Evolutionary conservation across 2,797 vertebrate species (phyloP), one percentile per base, ranked within the genome.

Genomic region (Tapera naevia): DNA sequence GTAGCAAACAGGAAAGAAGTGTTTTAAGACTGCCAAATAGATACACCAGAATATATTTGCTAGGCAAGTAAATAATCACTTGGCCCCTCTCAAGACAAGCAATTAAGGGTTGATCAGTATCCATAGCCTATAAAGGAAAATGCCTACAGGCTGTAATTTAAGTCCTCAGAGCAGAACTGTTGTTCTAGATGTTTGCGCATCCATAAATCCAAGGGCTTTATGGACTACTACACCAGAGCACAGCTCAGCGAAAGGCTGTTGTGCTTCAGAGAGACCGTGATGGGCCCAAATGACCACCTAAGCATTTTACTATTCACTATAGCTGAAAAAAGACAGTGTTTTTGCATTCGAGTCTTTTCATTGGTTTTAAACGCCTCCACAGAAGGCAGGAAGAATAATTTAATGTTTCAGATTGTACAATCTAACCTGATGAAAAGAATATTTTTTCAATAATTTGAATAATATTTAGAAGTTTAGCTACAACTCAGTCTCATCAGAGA

Each of bases 371-470:
- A 73, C 67, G 24, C 2, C n/a, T 69, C 24, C 37, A 35, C 12
- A 48, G 37, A 61, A 76, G n/a, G 17, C 41, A 65, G 23, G 21
- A 78, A 57, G 8, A 80, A 46, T 64, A 78, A 88, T 10, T 10
- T 25, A 45, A 83, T 80, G 16, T 30, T 86, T 35, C 62, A 48
- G 33, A 50, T 46, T 62, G 15, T 88, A 73, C 28, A 60, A 91
- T 30, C 7, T 32, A 89, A 17, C 2, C 21, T 60, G 64, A 73
- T 61, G 24, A 88, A 67, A 22, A 70, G 3, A 76, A 64, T 66
- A 25, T 58, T 82, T 62, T 62, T 80, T 88, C 91, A 95, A 73
- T 46, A 39, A 62, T 90, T 70, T 69, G 19, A 88, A n/a, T 65
- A 76, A 54, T 57, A 78, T 95, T 80, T 82, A 80, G 60, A 85